Evolutionary conservation across 64 coral and sea anemone genomes (phyloP).

Genomic region (Acropora yongei): DNA sequence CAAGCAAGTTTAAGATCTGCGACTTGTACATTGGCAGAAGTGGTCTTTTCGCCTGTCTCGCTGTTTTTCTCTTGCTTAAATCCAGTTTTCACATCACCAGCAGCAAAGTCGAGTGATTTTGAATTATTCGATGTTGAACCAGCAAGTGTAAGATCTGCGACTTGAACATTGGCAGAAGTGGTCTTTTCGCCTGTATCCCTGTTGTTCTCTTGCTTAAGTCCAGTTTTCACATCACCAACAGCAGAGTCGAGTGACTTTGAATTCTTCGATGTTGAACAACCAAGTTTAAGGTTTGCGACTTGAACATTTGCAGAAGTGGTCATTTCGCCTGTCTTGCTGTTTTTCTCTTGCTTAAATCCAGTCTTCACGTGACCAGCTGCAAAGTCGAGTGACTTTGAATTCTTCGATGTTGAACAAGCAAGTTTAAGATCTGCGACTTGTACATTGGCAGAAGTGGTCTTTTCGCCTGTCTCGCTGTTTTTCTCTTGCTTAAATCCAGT

Average conservation of each 20-base stretch:
- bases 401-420: not conserved
- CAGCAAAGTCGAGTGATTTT: not conserved
- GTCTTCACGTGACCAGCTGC: slow-evolving; percentile 14
- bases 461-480: not conserved
- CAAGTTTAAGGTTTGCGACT: not conserved
- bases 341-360: slow-evolving; percentile 21
- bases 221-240: not conserved
- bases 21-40: not conserved
- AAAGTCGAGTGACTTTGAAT: not conserved
- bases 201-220: not conserved
- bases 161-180: not conserved
- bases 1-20: not conserved
- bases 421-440: slow-evolving; percentile 23
- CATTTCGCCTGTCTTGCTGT: not conserved
- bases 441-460: not conserved
- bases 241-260: not conserved
- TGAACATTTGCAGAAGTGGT: not conserved
- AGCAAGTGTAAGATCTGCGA: not conserved
- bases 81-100: slow-evolving; percentile 24
- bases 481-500: slow-evolving; percentile 36
- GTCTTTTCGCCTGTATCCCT: not conserved
- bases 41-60: not conserved
- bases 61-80: slow-evolving; percentile 6
- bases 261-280: slow-evolving; percentile 2
- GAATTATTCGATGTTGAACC: not conserved